These are phyloP conservation scores for Lanistes nyassanus DNA, from an alignment of 1,140 invertebrate species.

Conservation along the genomic window DNA sequence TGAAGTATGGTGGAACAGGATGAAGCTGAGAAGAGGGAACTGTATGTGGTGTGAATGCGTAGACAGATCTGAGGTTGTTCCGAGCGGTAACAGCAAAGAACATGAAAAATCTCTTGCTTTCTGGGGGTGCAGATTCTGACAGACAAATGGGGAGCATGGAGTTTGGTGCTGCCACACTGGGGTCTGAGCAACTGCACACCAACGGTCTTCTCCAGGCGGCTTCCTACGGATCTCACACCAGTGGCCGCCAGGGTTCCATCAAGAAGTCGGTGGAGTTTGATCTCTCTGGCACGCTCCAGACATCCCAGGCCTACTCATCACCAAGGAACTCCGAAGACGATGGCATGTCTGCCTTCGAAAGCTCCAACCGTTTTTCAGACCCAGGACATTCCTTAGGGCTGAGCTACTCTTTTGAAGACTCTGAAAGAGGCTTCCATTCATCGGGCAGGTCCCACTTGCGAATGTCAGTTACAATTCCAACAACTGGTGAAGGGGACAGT, in stretches of 20 bases:
- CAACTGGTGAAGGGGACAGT: constrained; percentile 41
- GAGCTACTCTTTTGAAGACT: constrained; percentile 51
- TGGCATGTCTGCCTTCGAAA: constrained; percentile 9
- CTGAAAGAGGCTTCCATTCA: constrained; percentile 35
- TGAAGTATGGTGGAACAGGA: no score
- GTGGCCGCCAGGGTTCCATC: constrained; percentile 15
- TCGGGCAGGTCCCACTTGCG: constrained; percentile 19
- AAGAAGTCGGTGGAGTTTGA: constrained; percentile 42
- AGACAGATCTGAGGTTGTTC: no score
- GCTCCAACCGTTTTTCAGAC: constrained; percentile 20
- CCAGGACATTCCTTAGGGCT: constrained; percentile 40
- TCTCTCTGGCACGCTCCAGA: constrained; percentile 35
- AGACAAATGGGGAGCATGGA: constrained; percentile 22
- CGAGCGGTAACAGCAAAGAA: no score
- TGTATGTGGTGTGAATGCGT: no score
- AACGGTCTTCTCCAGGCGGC: constrained; percentile 54
- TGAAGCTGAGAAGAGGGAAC: no score
- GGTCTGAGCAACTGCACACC: constrained; percentile 59
- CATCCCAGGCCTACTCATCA: constrained; percentile 17
- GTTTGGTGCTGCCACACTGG: constrained; percentile 43
- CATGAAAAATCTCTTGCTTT: no score
- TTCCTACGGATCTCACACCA: constrained; percentile 4
- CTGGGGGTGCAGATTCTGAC: constrained; percentile 14
- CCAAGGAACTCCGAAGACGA: constrained; percentile 32
- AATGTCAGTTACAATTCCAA: constrained; percentile 53